Evolutionary conservation across 2,113 vertebrate species (phyloP).

Genomic region (Argyrosomus japonicus): DNA sequence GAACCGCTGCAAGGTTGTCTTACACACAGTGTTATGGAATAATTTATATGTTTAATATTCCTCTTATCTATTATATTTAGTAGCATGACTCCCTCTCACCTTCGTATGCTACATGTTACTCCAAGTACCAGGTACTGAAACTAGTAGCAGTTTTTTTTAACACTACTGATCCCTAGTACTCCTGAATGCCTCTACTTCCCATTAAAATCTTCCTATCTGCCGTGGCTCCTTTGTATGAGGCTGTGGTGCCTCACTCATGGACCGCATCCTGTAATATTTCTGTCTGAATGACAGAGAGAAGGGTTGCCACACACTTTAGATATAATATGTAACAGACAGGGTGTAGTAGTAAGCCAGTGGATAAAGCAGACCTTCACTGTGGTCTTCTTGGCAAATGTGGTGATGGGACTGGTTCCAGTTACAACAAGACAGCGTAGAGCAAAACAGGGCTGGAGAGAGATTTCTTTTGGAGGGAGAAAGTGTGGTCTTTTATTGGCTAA

Average conservation of each 20-base stretch:
- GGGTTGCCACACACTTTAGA: slow-evolving; percentile 13
- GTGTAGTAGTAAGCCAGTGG: slow-evolving; percentile 10
- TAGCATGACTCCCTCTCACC: no score
- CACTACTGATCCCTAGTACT: neutral
- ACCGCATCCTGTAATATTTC: neutral
- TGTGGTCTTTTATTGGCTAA: slow-evolving; percentile 6
- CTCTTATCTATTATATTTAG: no score
- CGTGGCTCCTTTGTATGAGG: neutral
- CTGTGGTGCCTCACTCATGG: neutral
- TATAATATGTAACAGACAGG: neutral
- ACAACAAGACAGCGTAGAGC: neutral
- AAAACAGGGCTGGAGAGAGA: neutral
- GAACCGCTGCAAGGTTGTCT: no score
- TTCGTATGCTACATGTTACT: no score
- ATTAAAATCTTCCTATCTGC: neutral
- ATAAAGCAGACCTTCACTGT: neutral
- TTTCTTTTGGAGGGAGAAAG: neutral
- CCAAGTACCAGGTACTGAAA: no score
- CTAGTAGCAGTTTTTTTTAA: neutral
- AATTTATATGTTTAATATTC: no score
- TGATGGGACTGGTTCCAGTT: neutral
- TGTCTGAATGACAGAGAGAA: slow-evolving; percentile 28
- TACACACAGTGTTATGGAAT: no score
- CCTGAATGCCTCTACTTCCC: neutral
- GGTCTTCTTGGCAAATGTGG: neutral